Conservation (phyloP, 1,140 invertebrate genomes). For the Hycleus cichorii region DNA sequence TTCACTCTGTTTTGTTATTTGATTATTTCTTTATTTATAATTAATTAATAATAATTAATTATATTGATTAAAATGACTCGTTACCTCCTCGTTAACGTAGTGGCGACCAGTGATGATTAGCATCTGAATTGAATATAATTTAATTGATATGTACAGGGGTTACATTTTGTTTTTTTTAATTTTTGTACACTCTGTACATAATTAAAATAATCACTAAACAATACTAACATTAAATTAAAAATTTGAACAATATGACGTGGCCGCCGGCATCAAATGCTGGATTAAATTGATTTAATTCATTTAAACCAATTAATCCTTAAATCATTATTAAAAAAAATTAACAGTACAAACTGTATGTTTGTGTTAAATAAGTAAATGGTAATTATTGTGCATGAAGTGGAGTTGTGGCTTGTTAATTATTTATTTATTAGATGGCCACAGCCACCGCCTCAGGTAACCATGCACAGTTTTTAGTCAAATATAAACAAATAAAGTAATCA, state of each 20-base stretch:
- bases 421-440: background rate
- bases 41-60: constrained; percentile 18
- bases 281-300: constrained; percentile 1
- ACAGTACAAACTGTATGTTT: constrained; percentile 28
- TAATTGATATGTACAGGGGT: constrained; percentile 3
- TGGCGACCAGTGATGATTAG: constrained; percentile 18
- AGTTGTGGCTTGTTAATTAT: constrained; percentile 18
- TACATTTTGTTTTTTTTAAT: background rate
- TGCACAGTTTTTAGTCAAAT: constrained; percentile 34
- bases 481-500: constrained; percentile 23
- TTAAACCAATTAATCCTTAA: constrained; percentile 3
- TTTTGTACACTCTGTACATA: constrained; percentile 6
- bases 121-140: constrained; percentile 9
- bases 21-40: constrained; percentile 1
- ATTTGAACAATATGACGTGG: background rate
- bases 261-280: constrained; percentile 3
- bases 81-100: constrained; percentile 38
- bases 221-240: background rate
- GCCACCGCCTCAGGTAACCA: constrained; percentile 32
- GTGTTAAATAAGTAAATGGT: constrained; percentile 28
- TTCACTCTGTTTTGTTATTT: constrained; percentile 13
- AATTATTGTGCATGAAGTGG: constrained; percentile 37
- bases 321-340: background rate
- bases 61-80: constrained; percentile 28
- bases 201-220: constrained; percentile 8